Percentiles rank a stretch among this genome's conserved stretches.
These are phyloP conservation scores for Ispidina picta DNA, from an alignment of 2,797 vertebrate genomes.

Conservation along the genomic window DNA sequence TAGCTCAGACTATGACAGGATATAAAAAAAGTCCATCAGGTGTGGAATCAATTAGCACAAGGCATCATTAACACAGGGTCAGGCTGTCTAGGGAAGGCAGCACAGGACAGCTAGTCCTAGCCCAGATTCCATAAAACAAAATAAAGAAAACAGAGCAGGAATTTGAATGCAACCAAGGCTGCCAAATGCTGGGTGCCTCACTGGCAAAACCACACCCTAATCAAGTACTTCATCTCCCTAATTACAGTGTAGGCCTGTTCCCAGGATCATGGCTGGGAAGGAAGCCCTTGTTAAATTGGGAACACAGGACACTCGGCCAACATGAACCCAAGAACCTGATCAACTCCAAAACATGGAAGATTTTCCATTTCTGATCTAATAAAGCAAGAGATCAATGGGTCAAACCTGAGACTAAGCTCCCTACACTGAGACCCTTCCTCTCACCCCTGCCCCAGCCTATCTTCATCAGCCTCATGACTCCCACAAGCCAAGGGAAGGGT, in stretches of 20 bases:
- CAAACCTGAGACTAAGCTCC: not conserved
- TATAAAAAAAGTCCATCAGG: slow-evolving; percentile 7
- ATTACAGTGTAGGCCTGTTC: slow-evolving; percentile 58
- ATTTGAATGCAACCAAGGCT: not conserved
- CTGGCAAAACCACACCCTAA: slow-evolving; percentile 52
- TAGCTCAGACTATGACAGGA: slow-evolving; percentile 7
- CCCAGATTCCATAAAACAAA: not conserved
- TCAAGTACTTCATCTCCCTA: slow-evolving; percentile 59
- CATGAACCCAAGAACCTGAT: not conserved
- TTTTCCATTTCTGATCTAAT: not conserved
- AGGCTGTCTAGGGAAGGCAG: not conserved
- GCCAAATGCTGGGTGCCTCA: slow-evolving; percentile 17
- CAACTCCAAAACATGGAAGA: not conserved
- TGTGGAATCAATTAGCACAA: slow-evolving; percentile 29
- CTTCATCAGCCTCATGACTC: not conserved
- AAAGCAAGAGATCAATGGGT: not conserved
- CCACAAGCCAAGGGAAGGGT: not conserved
- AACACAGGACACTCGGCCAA: not conserved
- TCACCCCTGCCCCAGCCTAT: not conserved
- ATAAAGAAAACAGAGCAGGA: slow-evolving; percentile 38
- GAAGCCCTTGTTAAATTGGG: slow-evolving; percentile 1
- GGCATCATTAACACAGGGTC: slow-evolving; percentile 15
- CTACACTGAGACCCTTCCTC: not conserved
- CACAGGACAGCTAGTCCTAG: not conserved
- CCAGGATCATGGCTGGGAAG: slow-evolving; percentile 44